Percentiles rank a stretch among this genome's conserved stretches.
phyloP scores from a whole-genome alignment of 2,888 invertebrate genomes.

The Hirudinaria manillensis region DNA sequence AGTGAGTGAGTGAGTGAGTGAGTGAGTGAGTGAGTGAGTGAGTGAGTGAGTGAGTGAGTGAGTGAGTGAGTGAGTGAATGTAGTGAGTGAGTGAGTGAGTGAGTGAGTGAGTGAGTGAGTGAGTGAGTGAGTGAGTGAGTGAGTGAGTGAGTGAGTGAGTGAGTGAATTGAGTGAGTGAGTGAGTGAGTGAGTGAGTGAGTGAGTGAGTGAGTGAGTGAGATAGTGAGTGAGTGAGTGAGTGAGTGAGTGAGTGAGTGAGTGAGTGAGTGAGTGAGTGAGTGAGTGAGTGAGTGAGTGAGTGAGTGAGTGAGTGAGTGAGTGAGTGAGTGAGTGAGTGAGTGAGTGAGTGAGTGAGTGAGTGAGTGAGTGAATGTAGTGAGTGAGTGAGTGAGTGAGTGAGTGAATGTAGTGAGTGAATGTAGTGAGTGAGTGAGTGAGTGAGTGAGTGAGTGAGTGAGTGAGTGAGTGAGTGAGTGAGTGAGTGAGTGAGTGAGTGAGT shows the following conservation, averaged over 20 bases:
- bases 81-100: slow-evolving; percentile 14
- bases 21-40: background rate
- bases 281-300: slow-evolving; percentile 12
- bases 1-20: slow-evolving; percentile 10
- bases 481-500: too few species aligned
- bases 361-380: background rate
- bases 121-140: slow-evolving; percentile 22
- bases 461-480: too few species aligned
- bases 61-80: background rate
- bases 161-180: slow-evolving; percentile 21
- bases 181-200: background rate
- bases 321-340: background rate
- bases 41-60: slow-evolving; percentile 13
- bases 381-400: background rate
- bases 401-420: too few species aligned
- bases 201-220: background rate
- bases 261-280: slow-evolving; percentile 8
- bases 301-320: slow-evolving; percentile 11
- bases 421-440: too few species aligned
- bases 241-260: background rate
- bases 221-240: background rate
- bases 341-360: slow-evolving; percentile 1
- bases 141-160: slow-evolving; percentile 23
- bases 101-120: slow-evolving; percentile 10
- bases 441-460: too few species aligned